phyloP scores from a whole-genome alignment of 2,113 vertebrate genomes.

The Bubo scandiacus region DNA sequence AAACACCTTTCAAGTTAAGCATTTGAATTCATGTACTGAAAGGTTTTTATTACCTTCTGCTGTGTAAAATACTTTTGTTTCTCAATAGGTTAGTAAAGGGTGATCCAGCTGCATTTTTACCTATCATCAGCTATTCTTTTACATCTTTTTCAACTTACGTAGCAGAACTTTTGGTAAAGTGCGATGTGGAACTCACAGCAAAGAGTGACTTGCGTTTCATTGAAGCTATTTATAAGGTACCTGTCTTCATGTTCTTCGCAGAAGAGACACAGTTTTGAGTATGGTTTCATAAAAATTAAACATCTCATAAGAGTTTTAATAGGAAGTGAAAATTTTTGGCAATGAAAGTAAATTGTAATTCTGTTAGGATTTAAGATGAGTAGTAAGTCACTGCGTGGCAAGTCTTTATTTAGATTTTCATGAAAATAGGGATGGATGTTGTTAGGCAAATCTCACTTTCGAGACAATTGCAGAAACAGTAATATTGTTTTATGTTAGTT shows the following conservation, averaged over 20 bases:
- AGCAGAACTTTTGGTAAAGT: conserved; percentile 82
- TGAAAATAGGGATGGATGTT: neutral
- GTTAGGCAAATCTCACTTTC: neutral
- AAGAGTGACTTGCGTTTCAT: conserved; percentile 91
- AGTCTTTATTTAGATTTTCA: neutral
- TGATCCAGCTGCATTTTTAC: conserved; percentile 85
- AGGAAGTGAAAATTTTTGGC: neutral
- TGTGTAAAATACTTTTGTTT: conserved; percentile 4
- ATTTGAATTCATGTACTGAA: neutral
- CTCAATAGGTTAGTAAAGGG: conserved; percentile 84
- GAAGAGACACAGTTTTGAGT: neutral
- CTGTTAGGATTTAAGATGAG: neutral
- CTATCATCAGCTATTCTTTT: conserved; percentile 88
- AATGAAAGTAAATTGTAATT: neutral
- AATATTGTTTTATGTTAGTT: neutral
- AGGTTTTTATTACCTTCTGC: neutral
- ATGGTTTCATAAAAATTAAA: neutral
- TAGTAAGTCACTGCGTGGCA: neutral
- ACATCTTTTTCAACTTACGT: conserved; percentile 87
- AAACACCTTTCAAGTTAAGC: neutral
- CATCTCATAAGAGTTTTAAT: neutral
- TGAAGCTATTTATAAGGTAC: conserved; percentile 92
- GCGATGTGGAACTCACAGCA: conserved; percentile 82
- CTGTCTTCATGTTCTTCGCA: neutral
- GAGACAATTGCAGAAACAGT: neutral